phyloP scores from a whole-genome alignment of 1,140 invertebrate genomes.

The Meloidogyne hapla region DNA sequence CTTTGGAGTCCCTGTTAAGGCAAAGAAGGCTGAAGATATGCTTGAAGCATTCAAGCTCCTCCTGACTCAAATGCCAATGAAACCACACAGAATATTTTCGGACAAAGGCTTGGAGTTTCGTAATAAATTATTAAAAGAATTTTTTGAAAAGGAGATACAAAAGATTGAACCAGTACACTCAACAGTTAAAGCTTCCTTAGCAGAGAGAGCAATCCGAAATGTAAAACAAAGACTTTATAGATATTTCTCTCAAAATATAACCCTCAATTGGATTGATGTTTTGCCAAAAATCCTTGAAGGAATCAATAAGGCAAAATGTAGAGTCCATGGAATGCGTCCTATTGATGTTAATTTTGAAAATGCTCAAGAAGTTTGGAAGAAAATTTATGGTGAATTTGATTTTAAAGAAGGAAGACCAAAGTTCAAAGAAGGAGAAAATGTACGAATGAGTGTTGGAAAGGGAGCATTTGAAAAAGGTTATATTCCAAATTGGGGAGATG shows the following conservation, averaged over 20 bases:
- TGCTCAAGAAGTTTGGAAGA: slow-evolving; percentile 22
- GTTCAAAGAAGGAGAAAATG: slow-evolving; percentile 18
- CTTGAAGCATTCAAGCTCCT: too few relatives aligned
- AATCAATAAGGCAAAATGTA: slow-evolving; percentile 26
- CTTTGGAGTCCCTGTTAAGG: too few relatives aligned
- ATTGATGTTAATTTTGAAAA: slow-evolving; percentile 22
- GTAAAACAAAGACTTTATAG: slow-evolving; percentile 35
- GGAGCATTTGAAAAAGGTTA: slow-evolving; percentile 24
- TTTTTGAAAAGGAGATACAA: too few relatives aligned
- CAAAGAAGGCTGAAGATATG: too few relatives aligned
- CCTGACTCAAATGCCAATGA: too few relatives aligned
- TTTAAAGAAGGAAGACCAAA: not conserved
- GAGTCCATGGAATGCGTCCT: slow-evolving; percentile 38
- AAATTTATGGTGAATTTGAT: slow-evolving; percentile 5
- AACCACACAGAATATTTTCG: too few relatives aligned
- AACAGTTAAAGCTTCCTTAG: not conserved
- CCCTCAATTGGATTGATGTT: slow-evolving; percentile 28
- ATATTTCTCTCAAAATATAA: slow-evolving; percentile 36
- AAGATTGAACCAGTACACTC: not conserved
- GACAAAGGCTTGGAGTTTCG: too few relatives aligned
- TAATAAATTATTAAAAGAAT: too few relatives aligned
- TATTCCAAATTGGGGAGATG: slow-evolving; percentile 29
- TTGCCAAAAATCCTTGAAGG: slow-evolving; percentile 38
- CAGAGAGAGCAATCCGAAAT: slow-evolving; percentile 33
- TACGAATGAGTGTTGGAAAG: slow-evolving; percentile 13